Evolutionary conservation across 2,113 vertebrate genomes (phyloP), one percentile per base, ranked within the genome.

Genomic region (Menura novaehollandiae): DNA sequence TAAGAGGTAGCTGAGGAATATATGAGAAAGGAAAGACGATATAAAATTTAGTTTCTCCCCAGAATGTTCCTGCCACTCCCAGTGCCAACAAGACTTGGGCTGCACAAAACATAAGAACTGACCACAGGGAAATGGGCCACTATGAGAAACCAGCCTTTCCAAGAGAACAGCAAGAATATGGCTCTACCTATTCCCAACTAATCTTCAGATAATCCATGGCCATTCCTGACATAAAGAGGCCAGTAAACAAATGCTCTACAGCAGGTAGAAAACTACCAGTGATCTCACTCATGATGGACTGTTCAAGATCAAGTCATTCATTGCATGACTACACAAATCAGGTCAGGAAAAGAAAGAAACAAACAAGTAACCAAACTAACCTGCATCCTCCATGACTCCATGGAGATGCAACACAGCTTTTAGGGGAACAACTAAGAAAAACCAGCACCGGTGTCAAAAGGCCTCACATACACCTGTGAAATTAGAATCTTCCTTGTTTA

Each of bases 111-210:
- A 30, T 26, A 81, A 58, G 37, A 85, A 64, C 21, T 35, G 52
- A 66, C 15, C 41, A 72, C 0, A 2, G 22, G 32, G 21, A 66
- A 85, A 59, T 0, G 4, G 41, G 33, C 24, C 1, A 0, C 28
- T 75, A 32, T 4, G 11, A 53, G 19, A 77, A 76, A 66, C 11
- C 18, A 71, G 52, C 26, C 64, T 67, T 66, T 39, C 52, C 62
- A 85, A 53, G 41, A 75, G 32, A 81, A 67, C 22, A 12, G 7
- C 58, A 52, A 55, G 16, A 35, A 55, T 39, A 64, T 53, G 85
- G 18, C 14, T 66, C 17, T 44, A 59, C 33, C 35, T 62, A 19
- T 52, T 66, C 26, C 41, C 43, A 67, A 28, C 33, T 44, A 77
- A 32, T 55, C 53, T 81, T 66, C 33, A 82, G 47, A 68, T 35